Percentiles rank a stretch among this genome's conserved stretches.
Conservation (phyloP, 2,888 invertebrate genomes). For the Catocala nupta region DNA sequence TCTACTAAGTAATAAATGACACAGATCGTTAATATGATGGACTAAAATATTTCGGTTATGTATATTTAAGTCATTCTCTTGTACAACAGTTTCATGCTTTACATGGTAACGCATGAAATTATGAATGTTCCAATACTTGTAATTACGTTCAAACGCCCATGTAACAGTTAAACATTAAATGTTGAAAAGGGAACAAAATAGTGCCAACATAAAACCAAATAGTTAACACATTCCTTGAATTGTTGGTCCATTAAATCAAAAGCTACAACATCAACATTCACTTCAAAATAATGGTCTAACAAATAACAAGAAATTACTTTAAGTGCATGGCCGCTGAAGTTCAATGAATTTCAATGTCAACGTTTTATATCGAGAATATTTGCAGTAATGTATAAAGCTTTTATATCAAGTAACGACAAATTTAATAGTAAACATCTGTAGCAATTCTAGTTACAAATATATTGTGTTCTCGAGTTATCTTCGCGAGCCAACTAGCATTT, state of each 20-base stretch:
- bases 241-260: background rate
- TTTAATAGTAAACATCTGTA: constrained; percentile 57
- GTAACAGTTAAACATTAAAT: no score
- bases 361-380: constrained; percentile 36
- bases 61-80: no score
- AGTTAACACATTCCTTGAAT: background rate
- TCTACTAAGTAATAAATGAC: no score
- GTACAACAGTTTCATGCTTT: no score
- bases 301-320: constrained; percentile 21
- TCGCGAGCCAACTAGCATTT: constrained; percentile 50
- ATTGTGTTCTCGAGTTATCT: constrained; percentile 54
- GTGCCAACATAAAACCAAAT: background rate
- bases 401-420: constrained; percentile 59
- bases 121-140: no score
- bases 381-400: constrained; percentile 33
- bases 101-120: no score
- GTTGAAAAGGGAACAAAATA: background rate
- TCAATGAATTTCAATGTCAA: constrained; percentile 27
- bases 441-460: constrained; percentile 49
- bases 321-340: constrained; percentile 11
- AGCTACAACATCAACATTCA: constrained; percentile 12
- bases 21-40: no score
- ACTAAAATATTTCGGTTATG: no score
- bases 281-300: constrained; percentile 17
- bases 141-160: no score